A percentile compares a stretch with the other conserved stretches of the same genome.
Conservation (phyloP, 2,797 vertebrate species). For the Aeoliscus strigatus region DNA sequence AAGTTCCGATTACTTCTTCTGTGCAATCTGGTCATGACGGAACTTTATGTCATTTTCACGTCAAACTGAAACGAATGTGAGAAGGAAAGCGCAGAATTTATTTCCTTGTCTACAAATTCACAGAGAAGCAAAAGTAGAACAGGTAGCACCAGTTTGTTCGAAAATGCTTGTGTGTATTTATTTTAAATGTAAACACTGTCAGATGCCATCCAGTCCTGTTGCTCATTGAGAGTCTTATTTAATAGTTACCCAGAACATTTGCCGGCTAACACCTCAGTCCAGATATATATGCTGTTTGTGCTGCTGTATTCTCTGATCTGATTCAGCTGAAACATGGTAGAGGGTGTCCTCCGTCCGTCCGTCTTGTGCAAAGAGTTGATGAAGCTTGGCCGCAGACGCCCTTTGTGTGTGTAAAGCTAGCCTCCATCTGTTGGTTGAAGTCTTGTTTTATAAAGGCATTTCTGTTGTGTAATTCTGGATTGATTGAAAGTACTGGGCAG, state of each 20-base stretch:
- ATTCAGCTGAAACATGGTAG: conserved; percentile 12
- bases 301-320: conserved; percentile 55
- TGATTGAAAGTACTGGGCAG: conserved; percentile 12
- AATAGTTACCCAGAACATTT: conserved; percentile 42
- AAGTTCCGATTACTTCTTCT: conserved; percentile 20
- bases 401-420: conserved; percentile 32
- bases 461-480: conserved; percentile 5
- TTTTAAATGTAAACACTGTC: conserved; percentile 52
- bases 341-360: conserved; percentile 23
- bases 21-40: conserved; percentile 4
- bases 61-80: conserved; percentile 9
- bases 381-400: conserved; percentile 58
- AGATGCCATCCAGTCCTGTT: conserved; percentile 26
- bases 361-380: conserved; percentile 29
- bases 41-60: conserved; percentile 13
- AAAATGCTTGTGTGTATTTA: conserved; percentile 56
- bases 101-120: conserved; percentile 24
- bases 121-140: conserved; percentile 16
- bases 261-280: conserved; percentile 27
- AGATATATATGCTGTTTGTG: conserved; percentile 48
- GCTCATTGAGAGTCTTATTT: conserved; percentile 25
- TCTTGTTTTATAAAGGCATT: conserved; percentile 13
- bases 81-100: conserved; percentile 10
- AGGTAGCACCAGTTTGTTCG: conserved; percentile 22
- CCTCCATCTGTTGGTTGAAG: conserved; percentile 23